Base-by-base conservation (phyloP, 2,113 vertebrate genomes). In the Arizona elegans region DNA sequence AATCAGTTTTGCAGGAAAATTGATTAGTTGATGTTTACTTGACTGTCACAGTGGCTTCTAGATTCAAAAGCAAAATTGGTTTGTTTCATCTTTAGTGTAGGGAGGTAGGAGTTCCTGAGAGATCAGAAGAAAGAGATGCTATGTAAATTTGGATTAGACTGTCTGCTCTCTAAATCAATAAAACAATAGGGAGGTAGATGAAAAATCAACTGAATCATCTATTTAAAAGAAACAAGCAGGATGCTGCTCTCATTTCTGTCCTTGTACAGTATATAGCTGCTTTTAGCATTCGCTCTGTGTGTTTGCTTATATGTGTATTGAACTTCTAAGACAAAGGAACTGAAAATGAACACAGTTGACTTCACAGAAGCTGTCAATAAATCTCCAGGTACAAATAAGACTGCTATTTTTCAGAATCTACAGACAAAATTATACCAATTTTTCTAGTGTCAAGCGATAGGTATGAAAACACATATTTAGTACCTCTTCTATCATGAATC, bases 111-210 rank as follows among this genome's bases (percentile, higher is more conserved):
- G 86, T 96, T 97, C 96, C 96, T 96, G 86, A 87, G 95, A 96
- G 93, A 96, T 59, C n/a, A 90, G 53, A 95, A 88, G 88, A 97
- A 97, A 97, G 93, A 96, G 53, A 95, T 87, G 95, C 94, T 94
- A 95, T 96, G 95, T 96, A 97, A 97, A 97, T 95, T 96, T 59
- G 90, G 95, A 97, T 97, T 97, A 97, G 93, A 95, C 95, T 97
- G 97, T 97, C 96, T 96, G 93, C 96, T 97, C 94, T 96, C 92
- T 95, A 97, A 97, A 98, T 97, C 97, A 97, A 97, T 98, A 96
- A 96, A 96, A 96, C 94, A 96, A 96, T 92, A 92, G 94, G 93
- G 90, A 96, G 96, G 86, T 94, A 93, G 95, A 95, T 94, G 92
- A 43, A 54, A 90, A 97, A 96, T 94, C 96, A 94, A 92, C 54